Evolutionary conservation across 2,888 invertebrate genomes (phyloP), one percentile per base, ranked within the genome.

Genomic region (Philereme vetulata): DNA sequence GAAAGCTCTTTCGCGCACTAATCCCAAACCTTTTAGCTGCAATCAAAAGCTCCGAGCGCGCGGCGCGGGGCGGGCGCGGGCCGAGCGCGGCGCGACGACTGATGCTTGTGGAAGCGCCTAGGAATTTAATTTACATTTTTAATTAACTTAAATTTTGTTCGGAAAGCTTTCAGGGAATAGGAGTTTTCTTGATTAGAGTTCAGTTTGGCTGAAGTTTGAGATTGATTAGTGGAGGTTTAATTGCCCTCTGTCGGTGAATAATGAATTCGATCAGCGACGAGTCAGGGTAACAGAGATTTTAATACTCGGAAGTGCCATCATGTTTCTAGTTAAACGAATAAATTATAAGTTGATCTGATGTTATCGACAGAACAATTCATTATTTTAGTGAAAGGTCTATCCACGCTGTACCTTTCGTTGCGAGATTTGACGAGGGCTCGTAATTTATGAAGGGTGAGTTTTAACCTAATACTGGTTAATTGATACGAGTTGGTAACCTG

Each of bases 21-120:
- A 90, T 90, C 90, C 89, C 91, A 90, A 90, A 90, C 92, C 91
- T 92, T 92, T 93, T 93, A 93, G 92, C 92, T 92, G 92, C 92
- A 93, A 92, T 92, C 92, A 92, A 92, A 92, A 91, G 92, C 91
- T 85, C 88, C 84, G 87, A 86, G 90, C 84, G 84, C 75, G 83
- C 80, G 79, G 74, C 72, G 66, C 67, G 72, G 59, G 60, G 56
- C 54, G 51, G 55, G 64, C 48, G 55, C 38, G 38, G 7, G 38
- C 38, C 8, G 38, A 0, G 54, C 65, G 72, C 64, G 71, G 72
- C 72, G 72, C 70, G 76, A 71, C 88, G 87, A 84, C 82, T 85
- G 88, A 87, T 90, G 90, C 89, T 89, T 90, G 88, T 90, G 91
- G 91, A 91, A 88, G 90, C 88, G 90, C 85, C 90, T 88, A 91